Conservation (phyloP, 2,797 vertebrate species). For the Natrix natrix region DNA sequence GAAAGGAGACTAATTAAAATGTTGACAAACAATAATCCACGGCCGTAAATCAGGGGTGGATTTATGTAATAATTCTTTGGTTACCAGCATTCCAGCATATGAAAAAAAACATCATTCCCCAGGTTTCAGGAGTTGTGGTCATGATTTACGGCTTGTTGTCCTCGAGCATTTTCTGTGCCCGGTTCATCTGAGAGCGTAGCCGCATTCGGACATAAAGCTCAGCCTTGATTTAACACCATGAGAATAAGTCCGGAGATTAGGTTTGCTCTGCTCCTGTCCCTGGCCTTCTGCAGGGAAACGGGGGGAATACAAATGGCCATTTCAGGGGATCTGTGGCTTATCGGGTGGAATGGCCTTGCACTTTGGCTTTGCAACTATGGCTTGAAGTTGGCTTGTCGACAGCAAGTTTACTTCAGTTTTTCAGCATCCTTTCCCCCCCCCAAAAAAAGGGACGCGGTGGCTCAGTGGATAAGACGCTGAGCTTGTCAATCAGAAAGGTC, state of each 20-base stretch:
- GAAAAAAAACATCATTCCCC: background rate
- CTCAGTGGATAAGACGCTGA: no score
- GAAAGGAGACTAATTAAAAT: background rate
- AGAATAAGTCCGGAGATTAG: background rate
- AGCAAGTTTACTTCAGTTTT: background rate
- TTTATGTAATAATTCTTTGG: background rate
- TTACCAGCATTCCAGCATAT: background rate
- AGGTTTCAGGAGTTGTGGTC: background rate
- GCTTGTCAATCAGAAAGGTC: no score
- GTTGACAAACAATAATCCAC: background rate
- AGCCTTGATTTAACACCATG: background rate
- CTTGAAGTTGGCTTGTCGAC: background rate
- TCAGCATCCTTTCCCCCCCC: no score
- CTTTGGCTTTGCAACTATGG: background rate
- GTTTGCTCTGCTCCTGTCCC: background rate
- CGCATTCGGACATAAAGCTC: background rate
- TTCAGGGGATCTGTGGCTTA: background rate
- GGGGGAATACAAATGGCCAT: background rate
- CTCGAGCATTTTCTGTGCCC: constrained; percentile 47
- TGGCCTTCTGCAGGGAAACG: background rate
- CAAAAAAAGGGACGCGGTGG: no score
- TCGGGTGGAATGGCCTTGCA: no score
- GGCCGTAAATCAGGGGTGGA: background rate
- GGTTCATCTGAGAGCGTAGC: constrained; percentile 40
- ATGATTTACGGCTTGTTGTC: constrained; percentile 33